phyloP scores from a whole-genome alignment of 2,888 invertebrate genomes.

The Agrenia bidenticulata region DNA sequence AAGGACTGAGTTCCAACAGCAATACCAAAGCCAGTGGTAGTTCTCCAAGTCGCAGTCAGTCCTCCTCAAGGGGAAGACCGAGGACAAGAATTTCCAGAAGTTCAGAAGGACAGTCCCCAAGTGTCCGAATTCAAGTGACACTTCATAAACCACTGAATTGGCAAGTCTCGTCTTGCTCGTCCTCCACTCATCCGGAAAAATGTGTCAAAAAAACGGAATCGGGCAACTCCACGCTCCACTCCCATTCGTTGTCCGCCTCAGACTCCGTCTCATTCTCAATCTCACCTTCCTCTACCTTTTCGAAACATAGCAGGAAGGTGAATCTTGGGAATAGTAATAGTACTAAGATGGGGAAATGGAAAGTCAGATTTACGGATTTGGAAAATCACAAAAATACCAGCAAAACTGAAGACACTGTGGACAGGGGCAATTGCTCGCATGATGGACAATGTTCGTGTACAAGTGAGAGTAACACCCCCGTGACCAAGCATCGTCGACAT shows the following conservation, averaged over 20 bases:
- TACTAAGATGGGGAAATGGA: neutral
- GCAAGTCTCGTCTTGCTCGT: constrained; percentile 31
- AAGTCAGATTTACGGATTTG: neutral
- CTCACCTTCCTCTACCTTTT: constrained; percentile 27
- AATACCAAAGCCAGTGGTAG: neutral
- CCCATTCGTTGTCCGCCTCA: constrained; percentile 33
- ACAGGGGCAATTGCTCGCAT: neutral
- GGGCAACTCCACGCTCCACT: constrained; percentile 25
- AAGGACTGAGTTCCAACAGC: neutral
- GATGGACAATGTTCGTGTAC: neutral
- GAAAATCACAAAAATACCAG: no score
- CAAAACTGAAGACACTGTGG: no score
- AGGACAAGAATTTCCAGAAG: constrained; percentile 19
- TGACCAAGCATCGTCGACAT: no score
- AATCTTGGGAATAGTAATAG: neutral
- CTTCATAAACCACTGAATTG: constrained; percentile 44
- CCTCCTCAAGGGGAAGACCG: constrained; percentile 29
- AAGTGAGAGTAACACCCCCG: no score
- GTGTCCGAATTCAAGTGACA: constrained; percentile 42
- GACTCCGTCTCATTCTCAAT: constrained; percentile 38
- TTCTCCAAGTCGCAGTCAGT: constrained; percentile 22
- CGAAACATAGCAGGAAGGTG: neutral
- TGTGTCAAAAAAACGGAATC: constrained; percentile 16
- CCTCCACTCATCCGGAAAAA: neutral
- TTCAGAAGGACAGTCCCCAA: constrained; percentile 30